Evolutionary conservation across 1,140 invertebrate genomes (phyloP).

Genomic region (Tyrophagus putrescentiae): DNA sequence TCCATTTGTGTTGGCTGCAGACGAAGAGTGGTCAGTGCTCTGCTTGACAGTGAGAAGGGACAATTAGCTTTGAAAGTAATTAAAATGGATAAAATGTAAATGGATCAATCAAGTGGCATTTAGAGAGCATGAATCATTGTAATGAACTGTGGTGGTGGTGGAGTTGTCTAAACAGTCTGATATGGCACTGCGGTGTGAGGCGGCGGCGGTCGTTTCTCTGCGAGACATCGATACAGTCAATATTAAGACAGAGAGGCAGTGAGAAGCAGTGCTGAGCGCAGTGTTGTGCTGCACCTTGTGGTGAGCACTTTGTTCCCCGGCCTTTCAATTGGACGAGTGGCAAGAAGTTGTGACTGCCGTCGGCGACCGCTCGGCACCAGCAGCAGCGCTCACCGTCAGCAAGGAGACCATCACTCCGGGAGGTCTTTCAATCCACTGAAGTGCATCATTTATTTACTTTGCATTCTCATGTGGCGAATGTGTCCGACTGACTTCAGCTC

Average conservation of each 20-base stretch:
- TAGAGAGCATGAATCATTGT: background rate
- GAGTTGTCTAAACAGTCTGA: slow-evolving; percentile 8
- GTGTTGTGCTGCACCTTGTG: too few relatives aligned
- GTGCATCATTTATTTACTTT: slow-evolving; percentile 10
- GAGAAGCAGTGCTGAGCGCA: too few relatives aligned
- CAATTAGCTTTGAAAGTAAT: slow-evolving; percentile 5
- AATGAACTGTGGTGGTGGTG: background rate
- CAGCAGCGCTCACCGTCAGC: too few relatives aligned
- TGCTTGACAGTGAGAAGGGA: too few relatives aligned
- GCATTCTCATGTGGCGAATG: slow-evolving; percentile 5
- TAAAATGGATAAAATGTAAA: background rate
- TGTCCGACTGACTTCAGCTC: background rate
- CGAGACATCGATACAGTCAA: too few relatives aligned
- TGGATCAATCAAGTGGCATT: background rate
- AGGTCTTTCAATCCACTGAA: background rate
- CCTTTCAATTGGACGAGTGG: too few relatives aligned
- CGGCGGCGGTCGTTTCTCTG: background rate
- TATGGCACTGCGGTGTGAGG: slow-evolving; percentile 4
- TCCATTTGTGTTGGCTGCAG: too few relatives aligned
- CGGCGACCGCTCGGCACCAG: too few relatives aligned
- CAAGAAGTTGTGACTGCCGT: too few relatives aligned
- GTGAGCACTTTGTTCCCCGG: too few relatives aligned
- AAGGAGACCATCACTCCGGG: background rate
- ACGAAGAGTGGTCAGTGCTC: too few relatives aligned
- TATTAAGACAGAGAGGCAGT: too few relatives aligned